A percentile compares a stretch with the other conserved stretches of the same genome.
Conservation (phyloP, 2,113 vertebrate genomes). For the Pampusana beccarii region DNA sequence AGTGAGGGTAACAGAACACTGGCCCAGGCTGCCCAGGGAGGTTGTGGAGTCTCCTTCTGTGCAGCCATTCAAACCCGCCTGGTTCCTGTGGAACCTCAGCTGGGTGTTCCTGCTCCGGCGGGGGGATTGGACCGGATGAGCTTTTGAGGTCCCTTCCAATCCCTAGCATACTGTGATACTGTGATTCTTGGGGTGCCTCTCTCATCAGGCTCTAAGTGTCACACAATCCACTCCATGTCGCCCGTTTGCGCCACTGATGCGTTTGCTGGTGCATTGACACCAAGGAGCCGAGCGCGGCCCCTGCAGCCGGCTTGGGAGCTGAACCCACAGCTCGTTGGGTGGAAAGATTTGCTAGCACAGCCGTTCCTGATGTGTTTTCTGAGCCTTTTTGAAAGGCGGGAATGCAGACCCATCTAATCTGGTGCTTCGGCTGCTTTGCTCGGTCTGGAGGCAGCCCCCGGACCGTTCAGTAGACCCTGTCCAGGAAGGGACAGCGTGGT, state of each 20-base stretch:
- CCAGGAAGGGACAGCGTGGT: not conserved
- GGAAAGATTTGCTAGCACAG: not conserved
- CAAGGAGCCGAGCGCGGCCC: not conserved
- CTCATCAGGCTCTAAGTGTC: not conserved
- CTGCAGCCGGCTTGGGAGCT: not conserved
- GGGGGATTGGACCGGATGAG: too few relatives aligned
- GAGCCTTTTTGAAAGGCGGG: not conserved
- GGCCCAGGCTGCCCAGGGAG: too few relatives aligned
- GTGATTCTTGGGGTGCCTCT: not conserved
- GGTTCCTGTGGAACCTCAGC: too few relatives aligned
- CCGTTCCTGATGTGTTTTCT: not conserved
- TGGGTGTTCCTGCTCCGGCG: too few relatives aligned
- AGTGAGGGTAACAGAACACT: too few relatives aligned
- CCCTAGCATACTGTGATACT: too few relatives aligned
- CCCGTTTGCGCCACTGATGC: not conserved
- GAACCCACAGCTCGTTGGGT: not conserved
- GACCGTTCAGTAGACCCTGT: not conserved
- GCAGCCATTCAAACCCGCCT: too few relatives aligned
- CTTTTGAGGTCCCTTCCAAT: too few relatives aligned
- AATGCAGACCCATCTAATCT: not conserved
- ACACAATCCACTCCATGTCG: not conserved
- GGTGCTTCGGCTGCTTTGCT: accelerated
- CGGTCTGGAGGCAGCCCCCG: not conserved
- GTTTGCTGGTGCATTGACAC: accelerated
- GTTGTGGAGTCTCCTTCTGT: too few relatives aligned